Base-by-base conservation (phyloP, 2,888 invertebrate species). In the Archaeoteleia sp. region DNA sequence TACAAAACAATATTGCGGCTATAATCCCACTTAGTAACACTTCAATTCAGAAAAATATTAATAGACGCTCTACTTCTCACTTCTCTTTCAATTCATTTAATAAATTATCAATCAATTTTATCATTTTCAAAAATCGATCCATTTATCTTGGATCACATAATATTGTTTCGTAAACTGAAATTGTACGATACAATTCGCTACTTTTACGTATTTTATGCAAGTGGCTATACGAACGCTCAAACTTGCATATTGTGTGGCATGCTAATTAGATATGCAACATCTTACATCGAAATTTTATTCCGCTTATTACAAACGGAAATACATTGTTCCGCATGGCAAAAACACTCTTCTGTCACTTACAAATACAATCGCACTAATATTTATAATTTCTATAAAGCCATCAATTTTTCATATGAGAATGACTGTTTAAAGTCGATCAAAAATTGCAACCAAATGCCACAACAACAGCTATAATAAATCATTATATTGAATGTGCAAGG, bases 101-200 rank as follows among this genome's bases (percentile, higher is more conserved):
- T n/a, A n/a, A n/a, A n/a, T n/a, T n/a, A n/a, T n/a, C n/a, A n/a
- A n/a, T n/a, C n/a, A n/a, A n/a, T n/a, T n/a, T n/a, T n/a, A n/a
- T n/a, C n/a, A n/a, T n/a, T n/a, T n/a, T n/a, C n/a, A n/a, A n/a
- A n/a, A n/a, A n/a, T n/a, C n/a, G n/a, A n/a, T n/a, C n/a, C n/a
- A n/a, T n/a, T n/a, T n/a, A n/a, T n/a, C n/a, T n/a, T n/a, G n/a
- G n/a, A n/a, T n/a, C n/a, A n/a, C n/a, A n/a, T n/a, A n/a, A n/a
- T n/a, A n/a, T n/a, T n/a, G n/a, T n/a, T n/a, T n/a, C n/a, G 65
- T 46, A 46, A 51, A 58, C 46, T 53, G 40, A 58, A 58, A 51
- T 27, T 20, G 4, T 35, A 58, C 42, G 40, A 23, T 29, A 25
- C 17, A 42, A 30, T 30, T 29, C 29, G 46, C 57, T 46, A 57